Conservation (phyloP, 2,797 vertebrate species). For the Podargus strigoides region DNA sequence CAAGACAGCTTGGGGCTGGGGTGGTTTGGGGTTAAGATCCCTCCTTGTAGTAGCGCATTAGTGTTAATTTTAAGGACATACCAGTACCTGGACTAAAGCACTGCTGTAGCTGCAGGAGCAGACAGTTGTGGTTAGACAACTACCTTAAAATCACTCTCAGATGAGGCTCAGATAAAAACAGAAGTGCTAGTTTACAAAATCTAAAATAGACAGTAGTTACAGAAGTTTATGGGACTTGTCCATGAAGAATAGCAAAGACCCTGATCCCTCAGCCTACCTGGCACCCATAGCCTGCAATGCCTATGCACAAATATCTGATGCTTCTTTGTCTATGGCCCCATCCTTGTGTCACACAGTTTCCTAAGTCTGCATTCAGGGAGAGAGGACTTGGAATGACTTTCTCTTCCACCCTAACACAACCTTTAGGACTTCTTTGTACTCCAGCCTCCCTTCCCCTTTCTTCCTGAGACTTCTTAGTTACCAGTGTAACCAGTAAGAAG, state of each 20-base stretch:
- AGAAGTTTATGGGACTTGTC: background rate
- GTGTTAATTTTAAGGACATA: background rate
- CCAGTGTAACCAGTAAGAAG: background rate
- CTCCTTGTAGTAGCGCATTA: background rate
- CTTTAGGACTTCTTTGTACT: background rate
- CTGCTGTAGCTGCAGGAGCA: background rate
- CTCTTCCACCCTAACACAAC: background rate
- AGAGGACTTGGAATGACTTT: background rate
- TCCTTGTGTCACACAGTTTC: background rate
- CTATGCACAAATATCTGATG: background rate
- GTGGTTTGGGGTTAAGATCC: background rate
- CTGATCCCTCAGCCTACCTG: background rate
- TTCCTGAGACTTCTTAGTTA: background rate
- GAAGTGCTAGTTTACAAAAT: background rate
- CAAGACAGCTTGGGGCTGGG: background rate
- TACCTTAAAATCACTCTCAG: background rate
- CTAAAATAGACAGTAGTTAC: background rate
- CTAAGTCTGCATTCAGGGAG: background rate
- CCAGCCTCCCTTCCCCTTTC: background rate
- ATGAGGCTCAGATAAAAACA: background rate
- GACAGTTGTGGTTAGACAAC: background rate
- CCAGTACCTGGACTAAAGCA: background rate
- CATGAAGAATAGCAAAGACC: background rate
- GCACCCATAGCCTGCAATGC: background rate
- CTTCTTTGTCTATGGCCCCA: fast-evolving